These are phyloP conservation scores for Dendropsophus ebraccatus DNA, from an alignment of 2,113 vertebrate genomes.

Conservation along the genomic window DNA sequence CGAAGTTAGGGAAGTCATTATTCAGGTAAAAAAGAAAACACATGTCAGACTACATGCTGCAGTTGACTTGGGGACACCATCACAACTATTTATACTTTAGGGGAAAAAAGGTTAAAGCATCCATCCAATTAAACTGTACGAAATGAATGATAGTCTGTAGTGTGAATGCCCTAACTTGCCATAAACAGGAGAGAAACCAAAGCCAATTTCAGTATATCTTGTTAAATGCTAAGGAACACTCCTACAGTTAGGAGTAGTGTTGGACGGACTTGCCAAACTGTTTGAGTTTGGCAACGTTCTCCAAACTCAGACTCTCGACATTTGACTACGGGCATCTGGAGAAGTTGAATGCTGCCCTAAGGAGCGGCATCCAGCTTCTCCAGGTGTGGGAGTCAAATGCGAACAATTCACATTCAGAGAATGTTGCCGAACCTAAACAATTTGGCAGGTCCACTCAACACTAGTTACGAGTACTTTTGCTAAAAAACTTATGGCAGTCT, in stretches of 20 bases:
- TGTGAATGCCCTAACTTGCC: not conserved
- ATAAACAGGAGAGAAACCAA: not conserved
- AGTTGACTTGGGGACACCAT: not conserved
- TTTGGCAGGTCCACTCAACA: too few species aligned
- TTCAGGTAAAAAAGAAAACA: constrained; percentile 1
- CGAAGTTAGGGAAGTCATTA: not conserved
- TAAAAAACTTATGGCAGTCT: too few species aligned
- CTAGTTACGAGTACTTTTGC: too few species aligned
- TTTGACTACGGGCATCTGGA: too few species aligned
- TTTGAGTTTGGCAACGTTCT: too few species aligned
- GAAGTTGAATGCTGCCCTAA: too few species aligned
- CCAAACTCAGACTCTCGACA: too few species aligned
- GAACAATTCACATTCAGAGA: too few species aligned
- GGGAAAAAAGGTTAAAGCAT: not conserved
- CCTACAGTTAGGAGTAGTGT: not conserved
- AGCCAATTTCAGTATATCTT: not conserved
- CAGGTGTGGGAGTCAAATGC: too few species aligned
- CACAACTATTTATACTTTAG: not conserved
- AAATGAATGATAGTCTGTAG: not conserved
- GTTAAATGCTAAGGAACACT: not conserved
- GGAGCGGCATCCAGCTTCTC: too few species aligned
- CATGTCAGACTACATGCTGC: not conserved
- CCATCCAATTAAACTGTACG: not conserved
- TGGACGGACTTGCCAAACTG: too few species aligned
- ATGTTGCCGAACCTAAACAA: too few species aligned